Conservation (phyloP, 1,140 invertebrate species). For the Sinonovacula constricta region DNA sequence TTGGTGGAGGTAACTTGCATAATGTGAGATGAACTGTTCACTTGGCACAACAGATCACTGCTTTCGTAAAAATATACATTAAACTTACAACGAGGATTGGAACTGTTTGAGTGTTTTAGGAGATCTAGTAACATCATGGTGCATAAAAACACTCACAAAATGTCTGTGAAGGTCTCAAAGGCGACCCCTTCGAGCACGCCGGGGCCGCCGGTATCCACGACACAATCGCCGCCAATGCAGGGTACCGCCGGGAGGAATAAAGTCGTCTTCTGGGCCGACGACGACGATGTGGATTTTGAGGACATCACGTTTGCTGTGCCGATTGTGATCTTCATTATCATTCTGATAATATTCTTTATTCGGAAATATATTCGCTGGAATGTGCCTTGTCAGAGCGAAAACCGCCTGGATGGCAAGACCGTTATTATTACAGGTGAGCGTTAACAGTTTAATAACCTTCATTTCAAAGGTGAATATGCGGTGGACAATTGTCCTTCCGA, state of each 20-base stretch:
- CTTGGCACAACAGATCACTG: no score
- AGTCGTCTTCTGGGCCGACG: slow-evolving; percentile 41
- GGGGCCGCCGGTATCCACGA: background rate
- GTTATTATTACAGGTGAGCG: slow-evolving; percentile 71
- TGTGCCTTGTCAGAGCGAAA: slow-evolving; percentile 60
- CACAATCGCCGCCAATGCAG: background rate
- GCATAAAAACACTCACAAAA: no score
- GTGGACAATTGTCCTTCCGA: no score
- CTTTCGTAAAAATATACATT: no score
- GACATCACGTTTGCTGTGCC: slow-evolving; percentile 58
- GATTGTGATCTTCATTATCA: slow-evolving; percentile 54
- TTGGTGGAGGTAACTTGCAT: no score
- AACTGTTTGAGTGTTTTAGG: no score
- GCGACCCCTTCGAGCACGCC: background rate
- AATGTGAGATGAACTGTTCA: no score
- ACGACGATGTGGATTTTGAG: slow-evolving; percentile 49
- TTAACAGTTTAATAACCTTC: no score
- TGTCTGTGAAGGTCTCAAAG: background rate
- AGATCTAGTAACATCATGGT: no score
- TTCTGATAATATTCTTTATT: slow-evolving; percentile 64
- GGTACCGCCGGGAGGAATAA: background rate
- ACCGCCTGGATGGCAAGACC: slow-evolving; percentile 71
- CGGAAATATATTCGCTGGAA: slow-evolving; percentile 67
- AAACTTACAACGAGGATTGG: no score
- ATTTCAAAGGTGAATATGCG: no score